These are phyloP conservation scores for Geococcyx californianus DNA, from an alignment of 2,113 vertebrate species.

Conservation along the genomic window DNA sequence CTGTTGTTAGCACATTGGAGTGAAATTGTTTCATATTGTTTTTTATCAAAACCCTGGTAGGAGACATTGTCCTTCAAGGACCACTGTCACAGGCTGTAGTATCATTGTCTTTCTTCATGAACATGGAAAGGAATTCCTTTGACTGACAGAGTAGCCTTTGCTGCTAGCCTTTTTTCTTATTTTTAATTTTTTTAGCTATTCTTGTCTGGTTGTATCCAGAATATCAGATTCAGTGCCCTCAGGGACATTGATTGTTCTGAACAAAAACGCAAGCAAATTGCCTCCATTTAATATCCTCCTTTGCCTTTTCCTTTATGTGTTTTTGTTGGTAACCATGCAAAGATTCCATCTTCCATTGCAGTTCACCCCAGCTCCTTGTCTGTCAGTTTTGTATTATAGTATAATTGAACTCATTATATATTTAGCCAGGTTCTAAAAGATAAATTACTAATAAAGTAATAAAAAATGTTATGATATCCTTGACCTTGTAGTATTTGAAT, in stretches of 20 bases:
- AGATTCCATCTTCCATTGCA: background rate
- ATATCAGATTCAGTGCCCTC: background rate
- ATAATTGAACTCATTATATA: background rate
- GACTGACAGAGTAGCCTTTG: background rate
- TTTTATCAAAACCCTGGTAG: background rate
- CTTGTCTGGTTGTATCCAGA: background rate
- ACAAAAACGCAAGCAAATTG: conserved; percentile 11
- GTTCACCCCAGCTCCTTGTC: background rate
- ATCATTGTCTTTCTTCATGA: background rate
- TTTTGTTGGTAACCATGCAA: background rate
- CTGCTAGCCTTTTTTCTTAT: background rate
- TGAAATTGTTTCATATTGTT: background rate
- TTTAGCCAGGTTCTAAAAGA: background rate
- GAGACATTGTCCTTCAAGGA: background rate
- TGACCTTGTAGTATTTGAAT: conserved; percentile 47
- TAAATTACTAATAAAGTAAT: background rate
- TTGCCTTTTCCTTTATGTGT: background rate
- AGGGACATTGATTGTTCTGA: background rate
- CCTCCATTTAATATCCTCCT: background rate
- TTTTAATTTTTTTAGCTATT: background rate
- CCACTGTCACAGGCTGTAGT: background rate
- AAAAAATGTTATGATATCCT: background rate
- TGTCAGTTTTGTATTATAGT: background rate
- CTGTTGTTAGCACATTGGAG: background rate
- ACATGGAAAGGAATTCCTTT: background rate